Evolutionary conservation across 2,888 invertebrate genomes (phyloP).

Genomic region (Norana najaformis): DNA sequence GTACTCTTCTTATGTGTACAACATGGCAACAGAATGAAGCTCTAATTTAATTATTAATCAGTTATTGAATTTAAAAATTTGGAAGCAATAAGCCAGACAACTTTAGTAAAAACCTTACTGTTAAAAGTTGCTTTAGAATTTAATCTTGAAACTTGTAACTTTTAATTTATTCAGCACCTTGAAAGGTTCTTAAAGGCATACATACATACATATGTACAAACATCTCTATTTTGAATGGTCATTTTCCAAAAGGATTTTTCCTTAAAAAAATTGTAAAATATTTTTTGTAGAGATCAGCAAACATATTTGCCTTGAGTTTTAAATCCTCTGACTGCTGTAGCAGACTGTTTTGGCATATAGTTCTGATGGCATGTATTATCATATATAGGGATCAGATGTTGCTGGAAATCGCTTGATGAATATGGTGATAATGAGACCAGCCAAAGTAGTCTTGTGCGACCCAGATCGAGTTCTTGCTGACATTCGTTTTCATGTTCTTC

Average conservation of each 20-base stretch:
- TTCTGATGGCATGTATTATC: background rate
- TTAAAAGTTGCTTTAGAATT: no score
- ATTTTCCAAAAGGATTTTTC: background rate
- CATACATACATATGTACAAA: background rate
- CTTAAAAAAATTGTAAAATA: background rate
- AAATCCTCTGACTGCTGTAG: background rate
- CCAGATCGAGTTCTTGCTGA: slow-evolving; percentile 23
- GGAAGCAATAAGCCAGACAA: no score
- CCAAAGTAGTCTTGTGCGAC: background rate
- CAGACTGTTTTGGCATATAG: background rate
- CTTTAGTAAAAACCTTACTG: no score
- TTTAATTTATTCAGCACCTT: background rate
- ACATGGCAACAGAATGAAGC: no score
- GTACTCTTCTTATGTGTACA: no score
- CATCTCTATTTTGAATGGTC: background rate
- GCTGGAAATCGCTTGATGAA: background rate
- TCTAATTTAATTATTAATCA: no score
- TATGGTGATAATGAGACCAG: background rate
- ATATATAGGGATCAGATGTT: background rate
- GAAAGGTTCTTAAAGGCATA: background rate
- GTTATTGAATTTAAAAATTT: no score
- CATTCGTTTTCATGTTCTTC: slow-evolving; percentile 15
- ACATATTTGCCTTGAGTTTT: background rate
- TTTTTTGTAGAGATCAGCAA: no score
- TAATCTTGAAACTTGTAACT: background rate